phyloP scores from a whole-genome alignment of 2,888 invertebrate species.

The Leistus spinibarbis region DNA sequence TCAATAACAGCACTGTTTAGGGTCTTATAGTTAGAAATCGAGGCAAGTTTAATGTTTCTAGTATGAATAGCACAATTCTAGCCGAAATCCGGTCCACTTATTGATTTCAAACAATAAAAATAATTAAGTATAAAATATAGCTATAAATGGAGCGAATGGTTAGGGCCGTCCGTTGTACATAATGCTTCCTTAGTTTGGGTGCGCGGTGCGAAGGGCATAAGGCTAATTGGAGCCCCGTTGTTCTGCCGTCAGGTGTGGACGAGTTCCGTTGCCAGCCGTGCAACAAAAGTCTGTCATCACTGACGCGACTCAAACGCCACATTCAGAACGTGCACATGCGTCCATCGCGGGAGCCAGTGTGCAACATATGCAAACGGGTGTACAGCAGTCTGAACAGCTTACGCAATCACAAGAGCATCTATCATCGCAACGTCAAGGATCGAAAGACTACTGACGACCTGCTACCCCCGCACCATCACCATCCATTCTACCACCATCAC shows the following conservation, averaged over 20 bases:
- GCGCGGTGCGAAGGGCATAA: slow-evolving; percentile 24
- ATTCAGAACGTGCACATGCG: slow-evolving; percentile 92
- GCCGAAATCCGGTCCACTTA: background rate
- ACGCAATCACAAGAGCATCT: slow-evolving; percentile 91
- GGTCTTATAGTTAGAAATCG: background rate
- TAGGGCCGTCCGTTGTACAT: slow-evolving; percentile 32
- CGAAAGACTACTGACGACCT: slow-evolving; percentile 63
- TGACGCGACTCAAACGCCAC: slow-evolving; percentile 87
- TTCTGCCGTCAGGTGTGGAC: slow-evolving; percentile 69
- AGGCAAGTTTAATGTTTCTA: background rate
- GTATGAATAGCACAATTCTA: background rate
- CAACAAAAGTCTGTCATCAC: slow-evolving; percentile 87
- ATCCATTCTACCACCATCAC: slow-evolving; percentile 45
- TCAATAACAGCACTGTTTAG: background rate
- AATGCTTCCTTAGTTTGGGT: slow-evolving; percentile 33
- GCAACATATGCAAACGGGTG: slow-evolving; percentile 90
- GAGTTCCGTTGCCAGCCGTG: slow-evolving; percentile 90
- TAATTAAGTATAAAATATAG: background rate
- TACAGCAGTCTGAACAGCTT: slow-evolving; percentile 91
- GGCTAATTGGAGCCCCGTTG: slow-evolving; percentile 29
- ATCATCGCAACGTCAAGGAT: slow-evolving; percentile 83
- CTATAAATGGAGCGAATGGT: background rate
- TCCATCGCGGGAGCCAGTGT: slow-evolving; percentile 87
- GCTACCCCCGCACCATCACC: slow-evolving; percentile 51
- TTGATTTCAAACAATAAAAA: background rate